Evolutionary conservation across 2,113 vertebrate species (phyloP).

Genomic region (Microcebus ravelobensis): DNA sequence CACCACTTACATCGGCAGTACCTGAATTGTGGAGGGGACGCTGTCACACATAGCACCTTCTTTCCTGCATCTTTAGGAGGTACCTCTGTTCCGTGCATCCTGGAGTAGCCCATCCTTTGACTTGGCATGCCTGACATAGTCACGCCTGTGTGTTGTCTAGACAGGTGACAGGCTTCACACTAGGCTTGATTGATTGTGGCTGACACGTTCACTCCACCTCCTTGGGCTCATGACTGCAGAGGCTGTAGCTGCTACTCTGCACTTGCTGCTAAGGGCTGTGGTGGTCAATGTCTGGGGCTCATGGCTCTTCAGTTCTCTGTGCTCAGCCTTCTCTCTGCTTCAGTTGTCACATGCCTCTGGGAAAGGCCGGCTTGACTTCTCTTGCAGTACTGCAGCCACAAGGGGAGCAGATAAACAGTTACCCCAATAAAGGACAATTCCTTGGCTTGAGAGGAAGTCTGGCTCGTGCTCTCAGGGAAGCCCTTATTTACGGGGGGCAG

Average conservation of each 20-base stretch:
- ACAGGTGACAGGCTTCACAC: background rate
- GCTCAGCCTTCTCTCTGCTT: background rate
- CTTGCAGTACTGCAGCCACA: background rate
- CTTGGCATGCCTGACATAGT: background rate
- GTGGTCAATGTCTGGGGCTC: background rate
- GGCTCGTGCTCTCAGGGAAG: background rate
- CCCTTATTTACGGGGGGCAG: background rate
- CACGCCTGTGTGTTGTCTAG: background rate
- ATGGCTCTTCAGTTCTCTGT: background rate
- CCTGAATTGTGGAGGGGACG: background rate
- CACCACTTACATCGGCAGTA: background rate
- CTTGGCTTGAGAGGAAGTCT: background rate
- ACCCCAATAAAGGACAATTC: background rate
- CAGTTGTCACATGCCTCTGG: background rate
- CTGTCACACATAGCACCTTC: background rate
- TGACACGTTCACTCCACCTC: background rate
- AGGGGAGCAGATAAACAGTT: background rate
- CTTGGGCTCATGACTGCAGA: background rate
- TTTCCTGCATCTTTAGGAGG: background rate
- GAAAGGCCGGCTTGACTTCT: background rate
- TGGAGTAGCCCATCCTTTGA: too few species aligned
- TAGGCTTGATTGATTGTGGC: rapidly evolving
- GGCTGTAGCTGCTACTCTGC: rapidly evolving
- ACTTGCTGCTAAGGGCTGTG: rapidly evolving
- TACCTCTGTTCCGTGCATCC: background rate